phyloP scores from a whole-genome alignment of 1,140 invertebrate genomes.

The Agrypnia vestita region DNA sequence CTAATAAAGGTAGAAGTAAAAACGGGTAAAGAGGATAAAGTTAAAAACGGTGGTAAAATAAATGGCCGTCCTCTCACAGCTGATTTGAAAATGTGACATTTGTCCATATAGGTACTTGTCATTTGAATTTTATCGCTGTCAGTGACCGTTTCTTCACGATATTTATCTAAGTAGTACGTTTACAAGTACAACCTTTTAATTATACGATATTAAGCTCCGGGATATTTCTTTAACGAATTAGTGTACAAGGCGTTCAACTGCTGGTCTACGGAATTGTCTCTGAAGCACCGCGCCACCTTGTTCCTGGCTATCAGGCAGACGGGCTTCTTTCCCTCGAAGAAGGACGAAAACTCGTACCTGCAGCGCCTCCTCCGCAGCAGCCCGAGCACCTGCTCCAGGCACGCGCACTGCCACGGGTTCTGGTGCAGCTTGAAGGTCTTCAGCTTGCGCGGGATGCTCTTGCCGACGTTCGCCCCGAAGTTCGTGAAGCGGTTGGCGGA shows the following conservation, averaged over 20 bases:
- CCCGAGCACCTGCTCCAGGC: constrained; percentile 46
- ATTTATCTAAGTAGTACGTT: too few species aligned
- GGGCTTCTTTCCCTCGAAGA: constrained; percentile 50
- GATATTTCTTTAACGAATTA: constrained; percentile 17
- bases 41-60: too few species aligned
- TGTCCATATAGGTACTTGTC: too few species aligned
- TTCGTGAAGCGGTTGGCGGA: too few species aligned
- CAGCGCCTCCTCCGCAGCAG: constrained; percentile 34
- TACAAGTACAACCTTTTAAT: too few species aligned
- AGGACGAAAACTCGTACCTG: constrained; percentile 1
- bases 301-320: constrained; percentile 39
- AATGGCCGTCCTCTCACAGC: too few species aligned
- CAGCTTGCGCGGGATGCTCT: constrained; percentile 38
- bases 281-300: constrained; percentile 38
- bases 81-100: too few species aligned
- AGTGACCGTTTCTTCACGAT: too few species aligned
- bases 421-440: constrained; percentile 33
- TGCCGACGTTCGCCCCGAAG: constrained; percentile 41
- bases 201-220: not conserved
- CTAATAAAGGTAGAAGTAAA: too few species aligned
- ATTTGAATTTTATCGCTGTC: too few species aligned
- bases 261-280: constrained; percentile 44
- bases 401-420: constrained; percentile 53
- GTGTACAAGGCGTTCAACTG: constrained; percentile 40
- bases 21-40: too few species aligned